Conservation (phyloP, 2,888 invertebrate genomes). For the Folsomia manolachei region DNA sequence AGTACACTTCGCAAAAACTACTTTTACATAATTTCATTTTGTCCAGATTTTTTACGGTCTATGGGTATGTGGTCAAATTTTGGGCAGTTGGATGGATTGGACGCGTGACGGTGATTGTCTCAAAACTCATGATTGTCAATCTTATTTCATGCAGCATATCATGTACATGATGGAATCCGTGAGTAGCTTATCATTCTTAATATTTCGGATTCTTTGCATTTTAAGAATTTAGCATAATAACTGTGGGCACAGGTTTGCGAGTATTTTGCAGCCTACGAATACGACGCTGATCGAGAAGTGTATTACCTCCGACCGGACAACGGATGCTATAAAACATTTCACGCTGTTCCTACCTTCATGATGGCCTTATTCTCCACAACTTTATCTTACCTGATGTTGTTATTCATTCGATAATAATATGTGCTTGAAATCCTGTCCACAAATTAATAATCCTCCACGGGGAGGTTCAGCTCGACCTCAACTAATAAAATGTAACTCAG, state of each 20-base stretch:
- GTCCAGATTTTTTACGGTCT: slow-evolving; percentile 1
- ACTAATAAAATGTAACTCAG: too few relatives aligned
- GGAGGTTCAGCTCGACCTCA: too few relatives aligned
- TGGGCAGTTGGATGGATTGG: slow-evolving; percentile 7
- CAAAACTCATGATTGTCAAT: not conserved
- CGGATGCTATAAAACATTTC: not conserved
- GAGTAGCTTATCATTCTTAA: not conserved
- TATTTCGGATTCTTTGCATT: too few relatives aligned
- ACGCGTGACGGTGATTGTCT: not conserved
- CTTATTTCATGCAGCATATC: slow-evolving; percentile 5
- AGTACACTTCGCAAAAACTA: not conserved
- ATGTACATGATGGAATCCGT: slow-evolving; percentile 9
- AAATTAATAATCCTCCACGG: too few relatives aligned
- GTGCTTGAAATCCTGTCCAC: too few relatives aligned
- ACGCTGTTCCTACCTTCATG: not conserved
- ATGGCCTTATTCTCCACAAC: not conserved
- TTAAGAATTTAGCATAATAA: too few relatives aligned
- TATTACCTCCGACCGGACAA: not conserved
- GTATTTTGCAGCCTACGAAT: slow-evolving; percentile 7
- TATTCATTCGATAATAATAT: too few relatives aligned
- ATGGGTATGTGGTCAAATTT: slow-evolving; percentile 4
- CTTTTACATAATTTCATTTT: not conserved
- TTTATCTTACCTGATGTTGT: not conserved
- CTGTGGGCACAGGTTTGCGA: slow-evolving; percentile 6
- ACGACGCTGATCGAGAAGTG: not conserved